Base-by-base conservation (phyloP, 2,888 invertebrate species). In the Xestia c-nigrum region DNA sequence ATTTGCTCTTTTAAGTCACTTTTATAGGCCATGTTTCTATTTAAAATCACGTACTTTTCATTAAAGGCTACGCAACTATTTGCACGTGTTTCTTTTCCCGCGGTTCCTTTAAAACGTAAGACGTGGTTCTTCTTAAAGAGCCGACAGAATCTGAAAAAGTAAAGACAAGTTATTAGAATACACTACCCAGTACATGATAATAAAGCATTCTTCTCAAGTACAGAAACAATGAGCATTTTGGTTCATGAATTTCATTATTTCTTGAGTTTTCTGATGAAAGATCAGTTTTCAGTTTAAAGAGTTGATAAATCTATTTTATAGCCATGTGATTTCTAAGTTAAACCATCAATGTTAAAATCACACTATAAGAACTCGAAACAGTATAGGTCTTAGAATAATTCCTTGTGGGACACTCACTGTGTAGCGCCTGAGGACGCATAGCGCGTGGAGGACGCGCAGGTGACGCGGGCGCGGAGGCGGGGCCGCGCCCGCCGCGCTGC, bases 11-110 rank as follows among this genome's bases (percentile, higher is more conserved):
- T 21, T 3, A 68, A 38, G 78, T 78, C 73, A 52, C 64, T 66
- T 31, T 47, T 59, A 9, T 76, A 76, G 70, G 76, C 70, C 71
- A 65, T 57, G 63, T 19, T 52, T n/a, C 24, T 50, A 61, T 5
- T 69, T 81, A 71, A 72, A 66, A 81, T 52, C 75, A 72, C 12
- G 76, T 80, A 57, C 77, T 74, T 19, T 67, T 75, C n/a, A 55
- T 0, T 31, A 59, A 12, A 38, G 77, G 76, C 88, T 95, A 96
- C 70, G 96, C 94, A 72, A 96, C 86, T 5, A 96, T 96, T 86
- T 96, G 96, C 76, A 96, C 96, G 73, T 96, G 96, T 87, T 96
- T 96, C 84, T 95, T 96, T 57, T 96, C 95, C 16, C 93, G 89
- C 0, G 95, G 96, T 66, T 96, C 96, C 76, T 96, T 96, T n/a